phyloP scores from a whole-genome alignment of 2,797 vertebrate genomes.

The Neosilurus mollespiculum region DNA sequence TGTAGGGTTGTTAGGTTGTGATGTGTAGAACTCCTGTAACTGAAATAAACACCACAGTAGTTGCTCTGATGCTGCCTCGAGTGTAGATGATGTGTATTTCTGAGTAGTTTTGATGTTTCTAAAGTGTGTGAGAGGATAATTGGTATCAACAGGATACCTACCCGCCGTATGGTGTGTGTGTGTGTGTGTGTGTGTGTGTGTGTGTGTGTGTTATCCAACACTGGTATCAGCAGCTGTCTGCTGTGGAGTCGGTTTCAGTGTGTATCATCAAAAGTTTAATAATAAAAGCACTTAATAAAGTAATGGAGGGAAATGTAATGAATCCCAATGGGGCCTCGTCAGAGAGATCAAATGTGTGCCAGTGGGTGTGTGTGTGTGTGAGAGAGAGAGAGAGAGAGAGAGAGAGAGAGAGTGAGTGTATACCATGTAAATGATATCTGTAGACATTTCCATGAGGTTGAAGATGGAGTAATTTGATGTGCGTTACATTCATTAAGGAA shows the following conservation, averaged over 20 bases:
- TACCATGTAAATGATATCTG: conserved; percentile 15
- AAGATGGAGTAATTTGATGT: not conserved
- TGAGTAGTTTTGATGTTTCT: not conserved
- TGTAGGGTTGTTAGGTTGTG: too few relatives aligned
- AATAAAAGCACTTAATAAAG: conserved; percentile 54
- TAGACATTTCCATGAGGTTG: conserved; percentile 16
- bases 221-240: conserved; percentile 39
- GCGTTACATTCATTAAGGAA: not conserved
- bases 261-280: conserved; percentile 46
- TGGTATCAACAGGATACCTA: conserved; percentile 18
- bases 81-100: not conserved
- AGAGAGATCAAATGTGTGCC: conserved; percentile 23
- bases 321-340: conserved; percentile 24
- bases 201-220: conserved; percentile 46
- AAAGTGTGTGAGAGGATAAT: not conserved
- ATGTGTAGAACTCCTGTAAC: too few relatives aligned
- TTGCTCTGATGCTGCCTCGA: not conserved
- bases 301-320: conserved; percentile 44
- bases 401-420: conserved; percentile 8
- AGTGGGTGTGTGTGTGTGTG: conserved; percentile 20
- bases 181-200: conserved; percentile 35
- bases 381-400: too few relatives aligned
- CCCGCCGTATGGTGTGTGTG: conserved; percentile 33
- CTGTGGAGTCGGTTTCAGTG: conserved; percentile 37
- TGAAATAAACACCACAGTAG: not conserved